phyloP scores from a whole-genome alignment of 1,140 invertebrate genomes.

The Pseudomyrmex flavicornis region DNA sequence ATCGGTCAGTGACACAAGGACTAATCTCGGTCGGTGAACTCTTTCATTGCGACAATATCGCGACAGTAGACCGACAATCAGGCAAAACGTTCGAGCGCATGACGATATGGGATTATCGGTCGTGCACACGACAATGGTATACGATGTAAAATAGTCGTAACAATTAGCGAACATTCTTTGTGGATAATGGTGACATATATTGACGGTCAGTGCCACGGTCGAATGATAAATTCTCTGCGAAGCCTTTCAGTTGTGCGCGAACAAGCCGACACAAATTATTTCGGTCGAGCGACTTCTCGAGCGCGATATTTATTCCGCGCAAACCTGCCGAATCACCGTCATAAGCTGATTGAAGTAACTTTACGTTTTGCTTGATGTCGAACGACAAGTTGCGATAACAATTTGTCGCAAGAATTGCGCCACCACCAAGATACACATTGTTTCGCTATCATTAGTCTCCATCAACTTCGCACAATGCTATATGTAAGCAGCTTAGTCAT shows the following conservation, averaged over 20 bases:
- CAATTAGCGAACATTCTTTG: neutral
- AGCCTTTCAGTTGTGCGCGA: slow-evolving; percentile 56
- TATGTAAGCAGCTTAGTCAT: neutral
- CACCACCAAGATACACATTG: slow-evolving; percentile 2
- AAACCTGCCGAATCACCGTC: slow-evolving; percentile 71
- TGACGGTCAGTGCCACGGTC: slow-evolving; percentile 65
- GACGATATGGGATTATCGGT: slow-evolving; percentile 8
- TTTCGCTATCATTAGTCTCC: neutral
- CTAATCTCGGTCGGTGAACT: neutral
- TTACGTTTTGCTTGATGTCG: neutral
- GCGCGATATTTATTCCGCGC: slow-evolving; percentile 64
- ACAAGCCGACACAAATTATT: slow-evolving; percentile 72
- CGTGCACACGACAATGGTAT: neutral
- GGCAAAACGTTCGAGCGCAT: neutral
- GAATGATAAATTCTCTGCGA: slow-evolving; percentile 51
- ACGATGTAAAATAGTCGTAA: neutral
- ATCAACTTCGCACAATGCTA: neutral
- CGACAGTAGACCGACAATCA: slow-evolving; percentile 27
- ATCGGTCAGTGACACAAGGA: slow-evolving; percentile 23
- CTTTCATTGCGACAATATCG: slow-evolving; percentile 25
- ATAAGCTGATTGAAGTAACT: slow-evolving; percentile 19
- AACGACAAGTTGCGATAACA: slow-evolving; percentile 50
- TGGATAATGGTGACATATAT: slow-evolving; percentile 60
- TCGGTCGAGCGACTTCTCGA: slow-evolving; percentile 59
- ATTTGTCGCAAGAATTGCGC: slow-evolving; percentile 63